phyloP scores from a whole-genome alignment of 2,797 vertebrate genomes.

The Aselliscus stoliczkanus region DNA sequence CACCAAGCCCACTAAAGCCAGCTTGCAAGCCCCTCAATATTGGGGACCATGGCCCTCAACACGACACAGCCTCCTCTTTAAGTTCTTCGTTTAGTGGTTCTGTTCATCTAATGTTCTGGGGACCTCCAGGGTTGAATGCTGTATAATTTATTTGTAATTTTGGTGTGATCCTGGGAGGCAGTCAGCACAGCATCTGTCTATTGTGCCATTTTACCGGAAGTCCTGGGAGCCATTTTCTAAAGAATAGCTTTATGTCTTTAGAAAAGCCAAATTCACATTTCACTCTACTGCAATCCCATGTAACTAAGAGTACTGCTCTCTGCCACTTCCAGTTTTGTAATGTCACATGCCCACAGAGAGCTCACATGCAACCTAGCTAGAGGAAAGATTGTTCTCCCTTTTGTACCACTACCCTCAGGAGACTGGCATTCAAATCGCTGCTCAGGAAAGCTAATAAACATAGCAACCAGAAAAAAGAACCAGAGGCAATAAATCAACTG shows the following conservation, averaged over 20 bases:
- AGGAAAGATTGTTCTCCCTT: constrained; percentile 25
- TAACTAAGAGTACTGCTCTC: constrained; percentile 17
- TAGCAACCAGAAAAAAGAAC: neutral
- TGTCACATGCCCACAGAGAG: constrained; percentile 58
- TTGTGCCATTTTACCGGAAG: too few relatives aligned
- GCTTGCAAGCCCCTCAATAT: too few relatives aligned
- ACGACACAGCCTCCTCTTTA: too few relatives aligned
- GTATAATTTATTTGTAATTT: too few relatives aligned
- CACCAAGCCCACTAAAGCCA: too few relatives aligned
- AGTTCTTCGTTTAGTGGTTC: too few relatives aligned
- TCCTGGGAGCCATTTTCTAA: constrained; percentile 44
- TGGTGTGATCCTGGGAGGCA: too few relatives aligned
- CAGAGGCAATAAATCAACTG: neutral
- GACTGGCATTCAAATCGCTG: neutral
- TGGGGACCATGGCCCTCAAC: too few relatives aligned
- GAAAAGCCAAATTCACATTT: constrained; percentile 47
- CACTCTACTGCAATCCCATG: constrained; percentile 58
- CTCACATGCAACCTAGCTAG: constrained; percentile 34
- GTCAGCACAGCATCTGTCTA: too few relatives aligned
- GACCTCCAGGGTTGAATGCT: too few relatives aligned
- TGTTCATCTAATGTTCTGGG: too few relatives aligned
- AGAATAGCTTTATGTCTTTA: constrained; percentile 7
- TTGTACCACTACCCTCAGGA: constrained; percentile 11
- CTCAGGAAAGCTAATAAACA: neutral
- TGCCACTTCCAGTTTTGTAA: constrained; percentile 53